Conservation (phyloP, 1,140 invertebrate species). For the Oncopeltus fasciatus region DNA sequence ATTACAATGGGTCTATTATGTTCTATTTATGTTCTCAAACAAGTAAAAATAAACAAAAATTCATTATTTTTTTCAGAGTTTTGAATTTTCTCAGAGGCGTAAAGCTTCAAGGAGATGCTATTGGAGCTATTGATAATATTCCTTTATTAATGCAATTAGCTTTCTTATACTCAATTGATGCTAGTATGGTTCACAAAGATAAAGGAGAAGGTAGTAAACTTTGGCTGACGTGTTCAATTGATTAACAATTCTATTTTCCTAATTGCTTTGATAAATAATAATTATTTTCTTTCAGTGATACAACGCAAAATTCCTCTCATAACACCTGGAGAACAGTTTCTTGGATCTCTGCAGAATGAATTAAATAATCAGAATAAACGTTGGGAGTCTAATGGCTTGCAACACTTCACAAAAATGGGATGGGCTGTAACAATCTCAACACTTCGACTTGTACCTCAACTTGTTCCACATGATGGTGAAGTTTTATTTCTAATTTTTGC, state of each 20-base stretch:
- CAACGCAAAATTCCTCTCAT: constrained; percentile 57
- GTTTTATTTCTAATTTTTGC: background rate
- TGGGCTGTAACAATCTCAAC: constrained; percentile 68
- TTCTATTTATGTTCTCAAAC: too few species aligned
- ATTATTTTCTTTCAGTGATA: constrained; percentile 35
- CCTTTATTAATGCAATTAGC: constrained; percentile 67
- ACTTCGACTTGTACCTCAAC: constrained; percentile 44
- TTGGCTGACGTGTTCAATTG: background rate
- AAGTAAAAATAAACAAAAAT: too few species aligned
- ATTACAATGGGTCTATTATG: too few species aligned
- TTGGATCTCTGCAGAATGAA: constrained; percentile 40
- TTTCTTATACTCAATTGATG: constrained; percentile 68
- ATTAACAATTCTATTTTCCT: background rate
- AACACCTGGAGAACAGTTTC: constrained; percentile 43
- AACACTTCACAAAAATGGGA: constrained; percentile 60
- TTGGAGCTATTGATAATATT: constrained; percentile 52
- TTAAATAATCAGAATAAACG: constrained; percentile 30
- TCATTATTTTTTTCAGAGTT: constrained; percentile 27
- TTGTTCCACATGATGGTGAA: constrained; percentile 20
- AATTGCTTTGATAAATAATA: constrained; percentile 6
- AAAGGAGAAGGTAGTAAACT: constrained; percentile 37
- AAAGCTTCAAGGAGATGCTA: constrained; percentile 30
- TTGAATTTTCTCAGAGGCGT: constrained; percentile 32
- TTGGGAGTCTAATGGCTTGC: constrained; percentile 52
- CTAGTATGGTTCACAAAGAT: constrained; percentile 55